A percentile compares a stretch with the other conserved stretches of the same genome.
phyloP scores from a whole-genome alignment of 1,140 invertebrate species.

The Achroia grisella region DNA sequence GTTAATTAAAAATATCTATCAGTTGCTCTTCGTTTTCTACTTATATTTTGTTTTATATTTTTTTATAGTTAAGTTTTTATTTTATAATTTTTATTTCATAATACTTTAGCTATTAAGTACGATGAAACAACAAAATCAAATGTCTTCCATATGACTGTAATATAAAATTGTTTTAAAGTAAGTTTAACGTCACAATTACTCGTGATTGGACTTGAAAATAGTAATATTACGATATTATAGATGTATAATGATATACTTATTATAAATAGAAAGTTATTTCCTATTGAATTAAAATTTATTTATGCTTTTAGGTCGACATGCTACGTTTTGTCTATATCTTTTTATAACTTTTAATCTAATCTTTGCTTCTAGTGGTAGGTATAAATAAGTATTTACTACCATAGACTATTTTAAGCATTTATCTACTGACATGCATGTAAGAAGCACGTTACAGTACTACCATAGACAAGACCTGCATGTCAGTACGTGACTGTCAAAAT shows the following conservation, averaged over 20 bases:
- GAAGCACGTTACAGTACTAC: too few species aligned
- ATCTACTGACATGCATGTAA: too few species aligned
- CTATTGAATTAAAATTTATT: not conserved
- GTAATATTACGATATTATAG: constrained; percentile 9
- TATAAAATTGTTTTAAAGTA: constrained; percentile 25
- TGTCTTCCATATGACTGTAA: constrained; percentile 47
- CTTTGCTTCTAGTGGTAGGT: too few species aligned
- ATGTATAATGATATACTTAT: not conserved
- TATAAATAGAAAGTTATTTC: not conserved
- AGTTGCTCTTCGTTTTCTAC: not conserved
- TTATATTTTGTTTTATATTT: constrained; percentile 1
- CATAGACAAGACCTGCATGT: too few species aligned
- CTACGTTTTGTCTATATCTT: too few species aligned
- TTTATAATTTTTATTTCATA: constrained; percentile 21
- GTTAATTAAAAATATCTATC: constrained; percentile 3
- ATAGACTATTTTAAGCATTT: too few species aligned
- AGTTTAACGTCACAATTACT: constrained; percentile 25
- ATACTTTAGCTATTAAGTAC: constrained; percentile 29
- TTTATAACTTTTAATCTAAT: too few species aligned
- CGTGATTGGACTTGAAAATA: constrained; percentile 19
- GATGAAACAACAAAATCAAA: constrained; percentile 42
- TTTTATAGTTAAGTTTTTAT: constrained; percentile 7
- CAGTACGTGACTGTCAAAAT: too few species aligned
- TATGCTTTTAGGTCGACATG: too few species aligned
- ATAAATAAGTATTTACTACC: too few species aligned